Evolutionary conservation across 1,140 invertebrate species (phyloP).

Genomic region (Drosophila albomicans): DNA sequence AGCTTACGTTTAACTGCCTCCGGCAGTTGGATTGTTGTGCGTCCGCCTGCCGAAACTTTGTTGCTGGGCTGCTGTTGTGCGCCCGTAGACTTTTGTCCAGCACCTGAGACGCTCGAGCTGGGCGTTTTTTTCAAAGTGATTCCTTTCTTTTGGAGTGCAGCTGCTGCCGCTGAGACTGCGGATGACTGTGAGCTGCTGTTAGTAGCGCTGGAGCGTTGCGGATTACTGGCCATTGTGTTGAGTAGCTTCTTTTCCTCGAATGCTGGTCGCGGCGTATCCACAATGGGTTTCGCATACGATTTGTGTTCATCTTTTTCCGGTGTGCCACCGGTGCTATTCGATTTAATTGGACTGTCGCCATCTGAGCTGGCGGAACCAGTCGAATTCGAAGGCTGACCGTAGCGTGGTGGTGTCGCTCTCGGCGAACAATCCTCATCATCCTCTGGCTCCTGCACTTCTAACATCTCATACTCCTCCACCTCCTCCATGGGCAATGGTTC

Average conservation of each 20-base stretch:
- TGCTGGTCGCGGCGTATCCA: conserved; percentile 66
- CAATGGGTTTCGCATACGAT: conserved; percentile 47
- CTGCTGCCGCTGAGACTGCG: conserved; percentile 60
- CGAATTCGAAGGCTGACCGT: conserved; percentile 52
- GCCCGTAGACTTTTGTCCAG: conserved; percentile 31
- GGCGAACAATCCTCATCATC: conserved; percentile 63
- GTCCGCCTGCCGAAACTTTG: conserved; percentile 25
- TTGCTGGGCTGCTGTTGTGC: conserved; percentile 15
- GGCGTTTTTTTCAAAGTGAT: conserved; percentile 78
- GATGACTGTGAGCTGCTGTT: conserved; percentile 21
- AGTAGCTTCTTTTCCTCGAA: conserved; percentile 78
- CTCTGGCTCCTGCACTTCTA: conserved; percentile 78
- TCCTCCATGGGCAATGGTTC: conserved; percentile 70
- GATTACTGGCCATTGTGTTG: conserved; percentile 71
- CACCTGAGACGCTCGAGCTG: conserved; percentile 8
- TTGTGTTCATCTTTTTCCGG: conserved; percentile 75
- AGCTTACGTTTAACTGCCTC: conserved; percentile 79
- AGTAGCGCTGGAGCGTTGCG: conserved; percentile 26
- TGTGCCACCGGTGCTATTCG: conserved; percentile 63
- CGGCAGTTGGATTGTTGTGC: conserved; percentile 76
- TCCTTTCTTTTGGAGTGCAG: conserved; percentile 78
- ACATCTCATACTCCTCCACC: conserved; percentile 80
- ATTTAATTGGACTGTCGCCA: conserved; percentile 76
- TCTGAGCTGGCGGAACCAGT: conserved; percentile 72
- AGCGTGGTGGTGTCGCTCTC: conserved; percentile 17